Percentiles rank a stretch among this genome's conserved stretches.
phyloP scores from a whole-genome alignment of 2,113 vertebrate genomes.

The Amblyopsis rosae region DNA sequence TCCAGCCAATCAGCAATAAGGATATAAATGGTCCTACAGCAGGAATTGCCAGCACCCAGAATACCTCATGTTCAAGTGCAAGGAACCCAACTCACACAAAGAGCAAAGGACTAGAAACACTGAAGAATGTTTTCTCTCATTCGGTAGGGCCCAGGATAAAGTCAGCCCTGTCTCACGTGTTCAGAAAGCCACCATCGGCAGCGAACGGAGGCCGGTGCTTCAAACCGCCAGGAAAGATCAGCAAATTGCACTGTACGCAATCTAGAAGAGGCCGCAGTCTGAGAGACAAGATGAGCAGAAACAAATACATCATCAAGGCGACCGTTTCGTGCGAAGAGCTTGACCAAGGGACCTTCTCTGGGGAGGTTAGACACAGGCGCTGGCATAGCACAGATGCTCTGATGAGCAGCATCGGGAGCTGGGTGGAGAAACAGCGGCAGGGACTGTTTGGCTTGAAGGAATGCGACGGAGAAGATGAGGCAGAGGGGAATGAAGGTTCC shows the following conservation, averaged over 20 bases:
- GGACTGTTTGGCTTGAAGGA: slow-evolving; percentile 58
- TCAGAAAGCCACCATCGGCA: slow-evolving; percentile 66
- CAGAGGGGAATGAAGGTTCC: slow-evolving; percentile 47
- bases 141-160: slow-evolving; percentile 69
- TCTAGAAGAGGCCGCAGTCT: slow-evolving; percentile 46
- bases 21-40: slow-evolving; percentile 37
- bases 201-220: slow-evolving; percentile 50
- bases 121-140: slow-evolving; percentile 56
- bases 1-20: slow-evolving; percentile 41
- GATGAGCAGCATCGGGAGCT: slow-evolving; percentile 56
- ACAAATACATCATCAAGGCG: slow-evolving; percentile 63
- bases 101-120: slow-evolving; percentile 49
- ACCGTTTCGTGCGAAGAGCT: slow-evolving; percentile 80
- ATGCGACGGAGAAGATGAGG: slow-evolving; percentile 59
- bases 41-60: slow-evolving; percentile 33
- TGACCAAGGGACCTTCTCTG: slow-evolving; percentile 59
- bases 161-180: slow-evolving; percentile 57
- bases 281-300: slow-evolving; percentile 53
- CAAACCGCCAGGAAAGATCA: slow-evolving; percentile 58
- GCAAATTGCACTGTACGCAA: slow-evolving; percentile 49
- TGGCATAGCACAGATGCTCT: slow-evolving; percentile 84
- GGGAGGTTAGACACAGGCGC: slow-evolving; percentile 48
- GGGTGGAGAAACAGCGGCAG: slow-evolving; percentile 50
- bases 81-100: slow-evolving; percentile 27
- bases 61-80: slow-evolving; percentile 17